phyloP scores from a whole-genome alignment of 2,888 invertebrate species.

The Rotaria socialis region DNA sequence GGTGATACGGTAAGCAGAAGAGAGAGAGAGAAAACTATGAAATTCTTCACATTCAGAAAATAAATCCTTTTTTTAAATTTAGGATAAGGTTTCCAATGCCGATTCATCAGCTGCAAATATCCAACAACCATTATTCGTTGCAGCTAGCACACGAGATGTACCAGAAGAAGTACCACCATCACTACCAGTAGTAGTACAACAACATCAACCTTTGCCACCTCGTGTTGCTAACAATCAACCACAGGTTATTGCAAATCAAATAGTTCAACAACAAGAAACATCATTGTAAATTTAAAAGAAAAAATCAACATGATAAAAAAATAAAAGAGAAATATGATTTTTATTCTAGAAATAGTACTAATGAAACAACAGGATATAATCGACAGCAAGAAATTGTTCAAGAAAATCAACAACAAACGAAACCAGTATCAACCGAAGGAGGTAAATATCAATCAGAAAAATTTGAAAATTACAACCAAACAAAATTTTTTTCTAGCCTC shows the following conservation, averaged over 20 bases:
- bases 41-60: too few species aligned
- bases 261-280: neutral
- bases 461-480: too few species aligned
- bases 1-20: neutral
- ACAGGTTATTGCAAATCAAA: neutral
- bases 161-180: neutral
- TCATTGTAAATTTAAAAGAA: neutral
- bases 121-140: neutral
- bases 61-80: neutral
- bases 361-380: neutral
- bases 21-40: neutral
- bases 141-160: neutral
- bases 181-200: too few species aligned
- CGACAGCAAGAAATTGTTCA: neutral
- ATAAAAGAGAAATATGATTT: too few species aligned
- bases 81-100: conserved; percentile 31
- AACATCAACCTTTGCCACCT: neutral
- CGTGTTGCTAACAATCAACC: neutral
- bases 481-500: neutral
- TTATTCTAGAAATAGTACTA: neutral
- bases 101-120: conserved; percentile 5
- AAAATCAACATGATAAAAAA: too few species aligned
- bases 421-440: neutral
- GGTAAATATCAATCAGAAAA: too few species aligned
- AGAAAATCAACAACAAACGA: neutral